Evolutionary conservation across 1,140 invertebrate species (phyloP), one percentile per base, ranked within the genome.

Genomic region (Phymorhynchus buccinoides): DNA sequence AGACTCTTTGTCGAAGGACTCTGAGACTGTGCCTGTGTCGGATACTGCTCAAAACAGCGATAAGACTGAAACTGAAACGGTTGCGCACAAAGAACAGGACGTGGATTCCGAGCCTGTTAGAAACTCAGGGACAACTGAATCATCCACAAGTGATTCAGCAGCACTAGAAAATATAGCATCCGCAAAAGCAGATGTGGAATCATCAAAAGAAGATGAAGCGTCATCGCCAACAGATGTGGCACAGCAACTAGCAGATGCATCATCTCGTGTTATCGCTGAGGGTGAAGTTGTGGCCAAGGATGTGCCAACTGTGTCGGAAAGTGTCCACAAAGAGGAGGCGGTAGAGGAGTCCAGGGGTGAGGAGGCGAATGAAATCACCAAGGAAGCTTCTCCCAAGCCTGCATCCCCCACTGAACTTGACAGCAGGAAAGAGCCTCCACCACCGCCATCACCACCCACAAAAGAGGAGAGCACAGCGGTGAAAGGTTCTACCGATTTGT

Each of bases 211-310:
- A 77, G 32, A 1, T 37, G 73, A 37, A 77, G 32, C 3, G 41
- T 9, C 12, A 77, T 77, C 73, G 12, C 18, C 22, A 77, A 35
- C 73, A 77, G 73, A 77, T 22, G 32, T n/a, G n/a, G n/a, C n/a
- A n/a, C n/a, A n/a, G n/a, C n/a, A n/a, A n/a, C n/a, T 30, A 77
- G 73, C 73, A 77, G 73, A 77, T 22, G 32, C 6, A 62, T 27
- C 56, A 39, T 77, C 41, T 32, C 9, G 35, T 32, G 41, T 32
- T 77, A 39, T 27, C 14, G 35, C 14, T n/a, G 73, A 77, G 30
- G 30, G 14, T 32, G 73, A 32, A 18, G 35, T 3, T 77, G 4
- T 32, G 7, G 41, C 41, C 30, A 32, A 42, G 27, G 73, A 18
- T 4, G 41, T 27, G 35, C 7, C 14, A 6, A 1, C 35, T 32